Evolutionary conservation across 2,888 invertebrate species (phyloP).

Genomic region (Drosophila hamatofila): DNA sequence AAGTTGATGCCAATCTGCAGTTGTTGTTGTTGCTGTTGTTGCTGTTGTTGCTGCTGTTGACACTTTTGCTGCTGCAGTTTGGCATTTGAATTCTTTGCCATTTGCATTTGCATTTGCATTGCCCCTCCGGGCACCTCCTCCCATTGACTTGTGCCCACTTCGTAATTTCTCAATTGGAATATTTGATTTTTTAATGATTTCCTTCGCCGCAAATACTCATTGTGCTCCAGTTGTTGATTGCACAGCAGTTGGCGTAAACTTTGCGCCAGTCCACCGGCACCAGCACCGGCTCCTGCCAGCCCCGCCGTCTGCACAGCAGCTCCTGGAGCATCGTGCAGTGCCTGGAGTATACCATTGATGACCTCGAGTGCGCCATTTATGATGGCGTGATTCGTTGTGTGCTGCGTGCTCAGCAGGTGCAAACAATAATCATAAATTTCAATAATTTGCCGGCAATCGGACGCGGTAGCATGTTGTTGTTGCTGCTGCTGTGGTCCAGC

Average conservation of each 20-base stretch:
- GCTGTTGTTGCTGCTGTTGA: slow-evolving; percentile 65
- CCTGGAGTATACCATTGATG: slow-evolving; percentile 84
- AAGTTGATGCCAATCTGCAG: slow-evolving; percentile 51
- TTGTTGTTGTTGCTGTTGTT: slow-evolving; percentile 23
- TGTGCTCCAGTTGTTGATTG: slow-evolving; percentile 84
- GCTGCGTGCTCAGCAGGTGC: slow-evolving; percentile 88
- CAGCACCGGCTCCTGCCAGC: slow-evolving; percentile 22
- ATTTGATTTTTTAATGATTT: slow-evolving; percentile 86
- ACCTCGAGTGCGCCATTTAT: slow-evolving; percentile 94
- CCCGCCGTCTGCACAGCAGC: slow-evolving; percentile 12
- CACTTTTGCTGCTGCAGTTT: slow-evolving; percentile 70
- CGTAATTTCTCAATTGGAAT: slow-evolving; percentile 85
- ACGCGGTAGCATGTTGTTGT: slow-evolving; percentile 42
- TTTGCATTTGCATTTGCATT: slow-evolving; percentile 61
- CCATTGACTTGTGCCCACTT: slow-evolving; percentile 74
- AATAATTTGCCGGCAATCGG: slow-evolving; percentile 84
- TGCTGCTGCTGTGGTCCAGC: slow-evolving; percentile 43
- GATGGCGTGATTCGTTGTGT: slow-evolving; percentile 93
- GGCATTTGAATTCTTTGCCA: slow-evolving; percentile 68
- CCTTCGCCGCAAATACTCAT: slow-evolving; percentile 84
- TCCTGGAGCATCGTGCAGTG: slow-evolving; percentile 68
- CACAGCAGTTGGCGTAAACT: slow-evolving; percentile 82
- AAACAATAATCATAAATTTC: slow-evolving; percentile 92
- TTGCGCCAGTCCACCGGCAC: slow-evolving; percentile 58
- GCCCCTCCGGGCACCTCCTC: slow-evolving; percentile 28